These are phyloP conservation scores for Leucania comma DNA, from an alignment of 2,888 invertebrate species.

Conservation along the genomic window DNA sequence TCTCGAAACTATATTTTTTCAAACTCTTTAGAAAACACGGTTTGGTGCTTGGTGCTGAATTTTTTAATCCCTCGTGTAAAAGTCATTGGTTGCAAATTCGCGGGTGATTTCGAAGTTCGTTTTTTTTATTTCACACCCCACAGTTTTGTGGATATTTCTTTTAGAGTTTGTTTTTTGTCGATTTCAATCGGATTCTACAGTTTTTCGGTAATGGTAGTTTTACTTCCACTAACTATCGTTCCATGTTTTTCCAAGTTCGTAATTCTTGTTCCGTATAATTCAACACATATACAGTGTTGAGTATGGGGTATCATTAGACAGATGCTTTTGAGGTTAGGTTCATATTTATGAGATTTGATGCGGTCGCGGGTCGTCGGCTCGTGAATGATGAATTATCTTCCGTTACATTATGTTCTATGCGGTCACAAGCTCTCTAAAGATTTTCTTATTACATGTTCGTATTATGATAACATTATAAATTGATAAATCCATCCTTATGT, in stretches of 20 bases:
- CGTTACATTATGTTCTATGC: constrained; percentile 25
- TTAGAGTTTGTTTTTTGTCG: constrained; percentile 1
- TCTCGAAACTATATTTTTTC: constrained; percentile 20
- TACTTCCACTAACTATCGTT: not conserved
- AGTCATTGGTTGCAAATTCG: constrained; percentile 18
- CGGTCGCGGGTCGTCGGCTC: constrained; percentile 30
- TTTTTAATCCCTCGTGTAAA: constrained; percentile 32
- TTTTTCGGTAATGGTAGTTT: not conserved
- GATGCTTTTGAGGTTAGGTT: constrained; percentile 35
- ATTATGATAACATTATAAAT: not conserved
- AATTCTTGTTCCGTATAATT: constrained; percentile 3
- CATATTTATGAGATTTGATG: constrained; percentile 56
- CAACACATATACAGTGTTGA: constrained; percentile 12
- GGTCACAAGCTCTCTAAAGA: constrained; percentile 21
- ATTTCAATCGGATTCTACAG: not conserved
- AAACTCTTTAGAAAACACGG: constrained; percentile 16
- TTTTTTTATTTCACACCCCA: constrained; percentile 13
- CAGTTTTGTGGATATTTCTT: constrained; percentile 6
- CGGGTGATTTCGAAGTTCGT: constrained; percentile 2
- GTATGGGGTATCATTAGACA: constrained; percentile 32
- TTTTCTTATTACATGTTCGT: constrained; percentile 14
- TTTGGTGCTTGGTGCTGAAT: not conserved
- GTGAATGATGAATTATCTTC: constrained; percentile 53
- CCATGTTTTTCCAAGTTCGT: not conserved
- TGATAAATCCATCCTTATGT: not conserved